Evolutionary conservation across 1,140 invertebrate species (phyloP).

Genomic region (Oncopodura yosiiana): DNA sequence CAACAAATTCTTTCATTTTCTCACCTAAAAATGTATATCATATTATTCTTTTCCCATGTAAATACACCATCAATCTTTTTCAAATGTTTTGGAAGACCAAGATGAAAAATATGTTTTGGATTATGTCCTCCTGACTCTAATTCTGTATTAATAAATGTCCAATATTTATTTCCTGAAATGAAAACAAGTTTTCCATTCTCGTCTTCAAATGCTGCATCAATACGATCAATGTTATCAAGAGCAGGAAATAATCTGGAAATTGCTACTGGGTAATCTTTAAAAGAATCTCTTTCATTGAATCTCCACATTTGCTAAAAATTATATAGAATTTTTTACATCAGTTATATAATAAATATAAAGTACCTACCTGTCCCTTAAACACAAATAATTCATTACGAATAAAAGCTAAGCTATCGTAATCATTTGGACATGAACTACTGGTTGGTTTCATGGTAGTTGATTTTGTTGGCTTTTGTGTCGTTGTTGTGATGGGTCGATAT

Average conservation of each 20-base stretch:
- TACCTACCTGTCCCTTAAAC: slow-evolving; percentile 72
- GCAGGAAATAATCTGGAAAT: slow-evolving; percentile 60
- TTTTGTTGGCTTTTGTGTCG: slow-evolving; percentile 28
- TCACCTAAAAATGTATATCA: slow-evolving; percentile 67
- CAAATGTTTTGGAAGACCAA: slow-evolving; percentile 66
- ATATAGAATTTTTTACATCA: neutral
- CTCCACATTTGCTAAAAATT: slow-evolving; percentile 25
- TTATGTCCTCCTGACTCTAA: slow-evolving; percentile 55
- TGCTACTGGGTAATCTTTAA: slow-evolving; percentile 62
- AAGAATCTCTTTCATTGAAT: neutral
- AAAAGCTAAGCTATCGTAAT: slow-evolving; percentile 70
- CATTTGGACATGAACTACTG: slow-evolving; percentile 47
- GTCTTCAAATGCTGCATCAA: slow-evolving; percentile 82
- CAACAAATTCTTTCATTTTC: neutral
- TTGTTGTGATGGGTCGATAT: neutral
- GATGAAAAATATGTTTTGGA: slow-evolving; percentile 57
- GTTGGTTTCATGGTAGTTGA: slow-evolving; percentile 40
- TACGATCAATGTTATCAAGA: slow-evolving; percentile 60
- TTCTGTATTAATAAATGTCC: slow-evolving; percentile 59
- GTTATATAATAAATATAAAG: neutral
- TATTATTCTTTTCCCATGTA: slow-evolving; percentile 77
- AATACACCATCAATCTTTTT: slow-evolving; percentile 77
- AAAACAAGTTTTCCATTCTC: slow-evolving; percentile 79
- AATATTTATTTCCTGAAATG: slow-evolving; percentile 68
- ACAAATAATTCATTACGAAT: slow-evolving; percentile 77